phyloP scores from a whole-genome alignment of 1,140 invertebrate genomes.

The Orius insidiosus region DNA sequence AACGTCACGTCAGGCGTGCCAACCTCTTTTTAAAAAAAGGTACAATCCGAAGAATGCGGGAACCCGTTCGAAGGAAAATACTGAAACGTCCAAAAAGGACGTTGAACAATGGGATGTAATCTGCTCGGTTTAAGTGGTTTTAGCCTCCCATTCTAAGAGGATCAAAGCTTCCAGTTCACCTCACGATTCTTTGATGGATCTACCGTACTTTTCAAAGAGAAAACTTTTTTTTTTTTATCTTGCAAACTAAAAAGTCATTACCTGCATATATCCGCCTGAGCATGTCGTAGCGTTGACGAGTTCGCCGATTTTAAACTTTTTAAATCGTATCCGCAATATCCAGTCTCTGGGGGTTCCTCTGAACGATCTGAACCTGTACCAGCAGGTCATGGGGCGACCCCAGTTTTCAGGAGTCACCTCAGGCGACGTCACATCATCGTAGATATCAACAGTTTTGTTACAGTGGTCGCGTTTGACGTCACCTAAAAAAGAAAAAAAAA shows the following conservation, averaged over 20 bases:
- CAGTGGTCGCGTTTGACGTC: conserved; percentile 58
- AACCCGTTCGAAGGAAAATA: too few relatives aligned
- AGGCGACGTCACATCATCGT: conserved; percentile 74
- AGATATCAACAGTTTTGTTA: conserved; percentile 83
- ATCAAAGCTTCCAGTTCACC: too few relatives aligned
- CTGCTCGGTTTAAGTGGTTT: too few relatives aligned
- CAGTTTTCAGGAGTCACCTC: conserved; percentile 63
- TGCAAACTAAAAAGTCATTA: conserved; percentile 27
- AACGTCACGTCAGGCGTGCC: too few relatives aligned
- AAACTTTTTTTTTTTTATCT: too few relatives aligned
- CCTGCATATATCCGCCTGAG: conserved; percentile 72
- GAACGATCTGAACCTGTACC: conserved; percentile 70
- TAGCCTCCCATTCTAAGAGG: too few relatives aligned
- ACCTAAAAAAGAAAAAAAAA: conserved; percentile 29
- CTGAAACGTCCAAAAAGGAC: too few relatives aligned
- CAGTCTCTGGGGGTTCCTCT: conserved; percentile 68
- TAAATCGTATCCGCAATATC: conserved; percentile 74
- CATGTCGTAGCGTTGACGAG: conserved; percentile 71
- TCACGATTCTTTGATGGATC: too few relatives aligned
- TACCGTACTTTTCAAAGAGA: too few relatives aligned
- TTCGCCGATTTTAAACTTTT: conserved; percentile 79
- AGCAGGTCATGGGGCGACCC: conserved; percentile 68
- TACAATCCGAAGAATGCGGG: too few relatives aligned
- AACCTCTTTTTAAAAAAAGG: too few relatives aligned
- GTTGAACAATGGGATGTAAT: too few relatives aligned